A percentile compares a stretch with the other conserved stretches of the same genome.
Evolutionary conservation across 2,888 invertebrate genomes (phyloP).

Genomic region (Pediacus dermestoides): DNA sequence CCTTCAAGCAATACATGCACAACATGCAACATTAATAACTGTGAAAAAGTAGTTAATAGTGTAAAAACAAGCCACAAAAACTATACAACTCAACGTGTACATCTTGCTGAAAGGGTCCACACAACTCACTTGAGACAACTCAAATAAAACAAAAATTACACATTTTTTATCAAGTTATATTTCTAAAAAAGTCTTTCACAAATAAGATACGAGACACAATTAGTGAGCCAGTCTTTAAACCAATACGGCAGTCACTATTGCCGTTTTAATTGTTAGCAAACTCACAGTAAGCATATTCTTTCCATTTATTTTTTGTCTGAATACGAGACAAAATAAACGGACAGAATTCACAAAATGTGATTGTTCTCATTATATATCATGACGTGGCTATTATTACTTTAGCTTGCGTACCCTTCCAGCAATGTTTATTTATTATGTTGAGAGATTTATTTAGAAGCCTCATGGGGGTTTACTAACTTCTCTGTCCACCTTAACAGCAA

Average conservation of each 20-base stretch:
- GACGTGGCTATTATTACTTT: too few relatives aligned
- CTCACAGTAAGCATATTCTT: constrained; percentile 36
- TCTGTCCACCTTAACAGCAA: constrained; percentile 29
- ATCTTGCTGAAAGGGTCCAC: constrained; percentile 46
- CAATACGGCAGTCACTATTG: constrained; percentile 35
- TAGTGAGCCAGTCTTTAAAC: constrained; percentile 46
- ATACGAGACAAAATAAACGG: background rate
- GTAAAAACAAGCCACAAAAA: constrained; percentile 12
- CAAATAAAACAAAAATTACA: constrained; percentile 23
- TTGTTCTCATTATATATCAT: constrained; percentile 26
- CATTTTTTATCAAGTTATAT: constrained; percentile 42
- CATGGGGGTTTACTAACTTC: constrained; percentile 41
- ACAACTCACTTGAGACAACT: constrained; percentile 33
- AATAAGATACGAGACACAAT: constrained; percentile 41
- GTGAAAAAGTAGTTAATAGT: constrained; percentile 8
- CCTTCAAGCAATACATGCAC: constrained; percentile 41
- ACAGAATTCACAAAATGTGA: constrained; percentile 25
- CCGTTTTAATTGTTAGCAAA: constrained; percentile 42
- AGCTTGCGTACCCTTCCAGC: too few relatives aligned
- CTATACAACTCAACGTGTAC: constrained; percentile 5
- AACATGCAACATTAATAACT: constrained; percentile 28
- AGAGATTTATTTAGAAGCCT: constrained; percentile 40
- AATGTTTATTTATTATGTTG: constrained; percentile 28
- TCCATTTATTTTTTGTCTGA: constrained; percentile 15
- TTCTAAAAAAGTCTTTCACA: constrained; percentile 50